A percentile compares a stretch with the other conserved stretches of the same genome.
Evolutionary conservation across 2,888 invertebrate species (phyloP).

Genomic region (Xestia rhomboidea): DNA sequence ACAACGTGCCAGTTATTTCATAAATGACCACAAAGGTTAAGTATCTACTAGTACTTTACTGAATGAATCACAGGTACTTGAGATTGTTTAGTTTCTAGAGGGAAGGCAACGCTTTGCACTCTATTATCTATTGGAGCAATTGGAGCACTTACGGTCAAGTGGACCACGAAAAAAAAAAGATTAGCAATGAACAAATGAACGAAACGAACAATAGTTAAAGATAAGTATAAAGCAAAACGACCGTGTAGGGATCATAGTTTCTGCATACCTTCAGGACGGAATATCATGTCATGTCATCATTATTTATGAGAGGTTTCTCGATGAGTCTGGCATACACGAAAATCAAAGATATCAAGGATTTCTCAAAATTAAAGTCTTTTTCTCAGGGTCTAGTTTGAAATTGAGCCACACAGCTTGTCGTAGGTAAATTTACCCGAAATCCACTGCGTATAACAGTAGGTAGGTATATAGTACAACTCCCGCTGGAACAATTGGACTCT

Average conservation of each 20-base stretch:
- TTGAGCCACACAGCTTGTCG: background rate
- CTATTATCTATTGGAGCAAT: background rate
- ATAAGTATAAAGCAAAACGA: background rate
- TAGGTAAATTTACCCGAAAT: slow-evolving; percentile 9
- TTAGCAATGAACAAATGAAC: background rate
- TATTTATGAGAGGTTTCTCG: too few relatives aligned
- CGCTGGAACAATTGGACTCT: slow-evolving; percentile 19
- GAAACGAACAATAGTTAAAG: background rate
- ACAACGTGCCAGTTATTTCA: background rate
- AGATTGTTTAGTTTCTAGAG: background rate
- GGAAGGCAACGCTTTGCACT: background rate
- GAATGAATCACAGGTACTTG: background rate
- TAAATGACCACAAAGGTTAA: background rate
- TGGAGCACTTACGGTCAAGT: background rate
- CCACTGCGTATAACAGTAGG: background rate
- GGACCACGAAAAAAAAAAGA: background rate
- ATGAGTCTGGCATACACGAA: too few relatives aligned
- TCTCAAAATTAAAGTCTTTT: background rate
- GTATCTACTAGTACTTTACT: background rate
- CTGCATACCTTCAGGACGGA: background rate
- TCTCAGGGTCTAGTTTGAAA: background rate
- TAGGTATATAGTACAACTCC: background rate
- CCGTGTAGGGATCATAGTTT: background rate
- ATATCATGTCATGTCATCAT: background rate
- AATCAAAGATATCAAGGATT: background rate